Evolutionary conservation across 2,888 invertebrate genomes (phyloP).

Genomic region (Drosophila flavopinicola): DNA sequence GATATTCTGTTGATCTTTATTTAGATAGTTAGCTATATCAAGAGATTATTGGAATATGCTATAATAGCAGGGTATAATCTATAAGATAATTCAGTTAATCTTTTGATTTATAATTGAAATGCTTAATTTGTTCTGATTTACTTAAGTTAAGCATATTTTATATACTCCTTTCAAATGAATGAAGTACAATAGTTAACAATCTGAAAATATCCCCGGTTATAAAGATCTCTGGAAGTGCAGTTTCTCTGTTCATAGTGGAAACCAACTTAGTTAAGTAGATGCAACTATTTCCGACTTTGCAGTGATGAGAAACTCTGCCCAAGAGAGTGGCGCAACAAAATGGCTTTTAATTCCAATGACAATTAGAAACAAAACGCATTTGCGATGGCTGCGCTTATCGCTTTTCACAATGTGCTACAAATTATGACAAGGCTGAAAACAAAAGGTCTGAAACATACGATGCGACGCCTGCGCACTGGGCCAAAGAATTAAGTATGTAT

Average conservation of each 20-base stretch:
- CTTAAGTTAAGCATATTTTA: too few relatives aligned
- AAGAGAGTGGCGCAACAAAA: slow-evolving; percentile 46
- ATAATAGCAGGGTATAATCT: too few relatives aligned
- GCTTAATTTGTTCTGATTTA: too few relatives aligned
- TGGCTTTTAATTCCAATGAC: slow-evolving; percentile 73
- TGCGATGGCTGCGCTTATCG: slow-evolving; percentile 35
- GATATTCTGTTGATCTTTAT: too few relatives aligned
- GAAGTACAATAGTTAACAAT: too few relatives aligned
- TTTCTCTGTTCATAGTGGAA: slow-evolving; percentile 10
- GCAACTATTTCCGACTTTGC: slow-evolving; percentile 5
- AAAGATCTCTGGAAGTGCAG: not conserved
- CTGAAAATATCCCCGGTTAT: not conserved
- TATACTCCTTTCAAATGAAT: too few relatives aligned
- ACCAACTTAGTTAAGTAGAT: slow-evolving; percentile 1
- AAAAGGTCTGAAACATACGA: slow-evolving; percentile 12
- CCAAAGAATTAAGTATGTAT: slow-evolving; percentile 32
- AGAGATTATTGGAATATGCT: too few relatives aligned
- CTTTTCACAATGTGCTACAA: slow-evolving; percentile 52
- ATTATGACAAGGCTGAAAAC: slow-evolving; percentile 69
- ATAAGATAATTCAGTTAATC: too few relatives aligned
- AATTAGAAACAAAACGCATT: slow-evolving; percentile 57
- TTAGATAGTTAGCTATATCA: too few relatives aligned
- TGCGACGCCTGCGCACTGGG: slow-evolving; percentile 48
- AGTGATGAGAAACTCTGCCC: not conserved
- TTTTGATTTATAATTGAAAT: too few relatives aligned